Evolutionary conservation across 2,113 vertebrate genomes (phyloP), one percentile per base, ranked within the genome.

Genomic region (Periophthalmus modestus): DNA sequence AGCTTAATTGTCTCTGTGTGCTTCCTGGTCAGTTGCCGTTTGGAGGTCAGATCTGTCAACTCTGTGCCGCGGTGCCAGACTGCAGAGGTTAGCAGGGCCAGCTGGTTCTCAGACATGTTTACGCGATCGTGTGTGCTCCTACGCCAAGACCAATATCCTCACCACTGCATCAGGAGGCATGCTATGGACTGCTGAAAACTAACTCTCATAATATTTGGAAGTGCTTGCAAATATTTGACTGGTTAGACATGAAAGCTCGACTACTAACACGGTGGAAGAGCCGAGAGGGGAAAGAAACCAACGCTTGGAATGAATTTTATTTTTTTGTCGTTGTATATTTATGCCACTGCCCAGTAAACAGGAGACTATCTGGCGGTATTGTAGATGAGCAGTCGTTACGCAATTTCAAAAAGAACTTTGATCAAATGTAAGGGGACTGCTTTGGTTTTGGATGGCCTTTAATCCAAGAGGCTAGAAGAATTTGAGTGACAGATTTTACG

Each of bases 1-100:
- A 80, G 80, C 89, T 36, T 0, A 67, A 89, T 76, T 71, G 88
- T 83, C 85, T 88, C 81, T 58, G 73, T 55, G 66, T 78, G 77
- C 52, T 34, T 82, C 58, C 81, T 86, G 48, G 73, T 43, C 39
- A 43, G 39, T 10, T 23, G 81, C 77, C 69, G 78, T 72, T 71
- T 57, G 75, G 23, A 34, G 61, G 90, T 91, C 87, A 87, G 0
- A 36, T 69, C 80, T 70, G 70, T 74, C 73, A 71, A 82, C 13
- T 47, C 62, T 81, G 78, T 72, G 76, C 76, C 81, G 71, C 46
- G 75, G 83, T 88, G 89, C 88, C 88, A 87, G 75, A 80, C 76
- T 80, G 85, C 90, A 92, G 91, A 91, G 93, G 92, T 90, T 89
- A 90, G 12, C 82, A 28, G 78, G 77, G 90, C 92, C 92, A 92